These are phyloP conservation scores for Papilio glaucus DNA, from an alignment of 1,140 invertebrate species.

Conservation along the genomic window DNA sequence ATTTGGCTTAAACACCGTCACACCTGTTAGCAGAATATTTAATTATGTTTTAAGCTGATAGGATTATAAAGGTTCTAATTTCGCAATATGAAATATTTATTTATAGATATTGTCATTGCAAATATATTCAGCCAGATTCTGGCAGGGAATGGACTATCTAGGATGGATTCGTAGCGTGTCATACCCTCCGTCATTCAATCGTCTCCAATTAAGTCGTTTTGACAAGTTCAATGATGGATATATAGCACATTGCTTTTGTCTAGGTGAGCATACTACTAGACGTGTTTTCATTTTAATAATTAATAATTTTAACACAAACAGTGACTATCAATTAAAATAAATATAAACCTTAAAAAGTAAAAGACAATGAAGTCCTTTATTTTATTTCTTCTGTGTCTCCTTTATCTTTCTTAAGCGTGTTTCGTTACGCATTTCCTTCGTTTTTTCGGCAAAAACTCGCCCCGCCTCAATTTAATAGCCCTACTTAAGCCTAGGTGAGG, in stretches of 20 bases:
- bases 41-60: conserved; percentile 35
- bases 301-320: neutral
- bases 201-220: too few relatives aligned
- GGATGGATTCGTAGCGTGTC: too few relatives aligned
- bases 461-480: conserved; percentile 18
- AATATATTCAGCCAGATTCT: too few relatives aligned
- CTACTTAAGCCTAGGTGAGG: conserved; percentile 24
- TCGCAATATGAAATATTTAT: conserved; percentile 26
- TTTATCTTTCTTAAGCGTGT: conserved; percentile 16
- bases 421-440: conserved; percentile 15
- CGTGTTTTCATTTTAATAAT: too few relatives aligned
- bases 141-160: too few relatives aligned
- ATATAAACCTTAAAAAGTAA: neutral
- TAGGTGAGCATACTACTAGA: too few relatives aligned
- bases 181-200: too few relatives aligned
- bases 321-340: conserved; percentile 3
- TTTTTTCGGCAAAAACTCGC: neutral
- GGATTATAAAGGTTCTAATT: conserved; percentile 32
- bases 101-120: conserved; percentile 1
- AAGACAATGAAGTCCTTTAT: conserved; percentile 6
- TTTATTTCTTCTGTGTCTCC: neutral
- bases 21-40: conserved; percentile 40
- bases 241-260: too few relatives aligned
- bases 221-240: too few relatives aligned
- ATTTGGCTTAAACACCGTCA: conserved; percentile 43